These are phyloP conservation scores for Diogma glabrata DNA, from an alignment of 2,888 invertebrate genomes.

Conservation along the genomic window DNA sequence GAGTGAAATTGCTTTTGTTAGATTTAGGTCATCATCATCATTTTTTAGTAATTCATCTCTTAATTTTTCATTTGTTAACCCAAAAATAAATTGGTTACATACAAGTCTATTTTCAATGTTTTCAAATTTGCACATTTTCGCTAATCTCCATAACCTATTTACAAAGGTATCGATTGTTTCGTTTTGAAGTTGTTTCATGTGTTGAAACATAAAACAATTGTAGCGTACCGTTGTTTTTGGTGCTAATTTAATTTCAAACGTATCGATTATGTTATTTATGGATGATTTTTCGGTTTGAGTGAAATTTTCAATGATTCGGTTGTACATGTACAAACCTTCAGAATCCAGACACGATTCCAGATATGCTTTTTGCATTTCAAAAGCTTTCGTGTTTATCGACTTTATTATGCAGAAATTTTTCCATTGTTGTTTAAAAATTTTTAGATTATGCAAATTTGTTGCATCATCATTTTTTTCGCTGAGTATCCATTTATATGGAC, in stretches of 20 bases:
- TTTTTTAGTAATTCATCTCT: background rate
- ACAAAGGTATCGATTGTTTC: too few relatives aligned
- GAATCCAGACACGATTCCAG: background rate
- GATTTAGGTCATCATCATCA: background rate
- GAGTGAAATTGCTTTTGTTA: background rate
- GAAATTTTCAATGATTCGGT: background rate
- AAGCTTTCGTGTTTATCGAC: background rate
- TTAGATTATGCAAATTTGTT: slow-evolving; percentile 24
- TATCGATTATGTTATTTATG: too few relatives aligned
- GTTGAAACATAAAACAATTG: too few relatives aligned
- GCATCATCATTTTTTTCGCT: background rate
- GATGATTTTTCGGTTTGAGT: background rate
- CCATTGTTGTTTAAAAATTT: slow-evolving; percentile 23
- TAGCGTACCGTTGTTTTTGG: too few relatives aligned
- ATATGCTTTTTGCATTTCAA: background rate
- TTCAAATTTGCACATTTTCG: background rate
- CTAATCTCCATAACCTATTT: background rate
- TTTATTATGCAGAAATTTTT: slow-evolving; percentile 27
- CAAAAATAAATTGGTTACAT: background rate
- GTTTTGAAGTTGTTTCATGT: too few relatives aligned
- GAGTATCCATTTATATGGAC: too few relatives aligned
- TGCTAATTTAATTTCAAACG: too few relatives aligned
- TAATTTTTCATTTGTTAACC: background rate
- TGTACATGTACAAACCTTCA: background rate
- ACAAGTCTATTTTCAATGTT: background rate